Evolutionary conservation across 2,888 invertebrate genomes (phyloP).

Genomic region (Pristionchus entomophagus): DNA sequence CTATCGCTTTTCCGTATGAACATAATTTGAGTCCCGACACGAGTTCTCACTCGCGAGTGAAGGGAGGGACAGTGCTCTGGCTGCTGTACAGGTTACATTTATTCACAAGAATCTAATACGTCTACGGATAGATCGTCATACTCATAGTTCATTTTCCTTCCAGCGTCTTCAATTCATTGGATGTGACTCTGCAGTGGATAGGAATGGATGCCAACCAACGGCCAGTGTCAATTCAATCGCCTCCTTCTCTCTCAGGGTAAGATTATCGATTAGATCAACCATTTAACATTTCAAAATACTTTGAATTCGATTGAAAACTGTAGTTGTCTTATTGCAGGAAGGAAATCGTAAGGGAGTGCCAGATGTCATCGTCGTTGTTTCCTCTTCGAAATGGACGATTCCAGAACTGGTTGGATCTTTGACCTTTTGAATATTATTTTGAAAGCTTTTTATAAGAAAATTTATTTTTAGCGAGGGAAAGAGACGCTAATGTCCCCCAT

Average conservation of each 20-base stretch:
- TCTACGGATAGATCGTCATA: too few relatives aligned
- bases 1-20: not conserved
- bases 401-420: slow-evolving; percentile 59
- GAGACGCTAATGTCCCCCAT: slow-evolving; percentile 68
- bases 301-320: not conserved
- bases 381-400: slow-evolving; percentile 62
- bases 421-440: not conserved
- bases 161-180: slow-evolving; percentile 40
- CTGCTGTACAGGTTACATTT: slow-evolving; percentile 21
- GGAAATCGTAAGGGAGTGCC: slow-evolving; percentile 66
- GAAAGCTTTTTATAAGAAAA: not conserved
- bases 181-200: not conserved
- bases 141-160: too few relatives aligned
- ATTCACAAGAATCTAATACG: too few relatives aligned
- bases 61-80: not conserved
- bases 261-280: not conserved
- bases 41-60: slow-evolving; percentile 57
- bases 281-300: not conserved
- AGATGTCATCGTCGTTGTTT: slow-evolving; percentile 69
- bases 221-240: slow-evolving; percentile 46
- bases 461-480: slow-evolving; percentile 52
- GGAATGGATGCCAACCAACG: slow-evolving; percentile 34
- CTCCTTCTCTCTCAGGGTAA: not conserved
- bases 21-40: slow-evolving; percentile 30
- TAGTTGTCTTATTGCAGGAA: not conserved